These are phyloP conservation scores for Gambusia affinis DNA, from an alignment of 2,113 vertebrate species.

Conservation along the genomic window DNA sequence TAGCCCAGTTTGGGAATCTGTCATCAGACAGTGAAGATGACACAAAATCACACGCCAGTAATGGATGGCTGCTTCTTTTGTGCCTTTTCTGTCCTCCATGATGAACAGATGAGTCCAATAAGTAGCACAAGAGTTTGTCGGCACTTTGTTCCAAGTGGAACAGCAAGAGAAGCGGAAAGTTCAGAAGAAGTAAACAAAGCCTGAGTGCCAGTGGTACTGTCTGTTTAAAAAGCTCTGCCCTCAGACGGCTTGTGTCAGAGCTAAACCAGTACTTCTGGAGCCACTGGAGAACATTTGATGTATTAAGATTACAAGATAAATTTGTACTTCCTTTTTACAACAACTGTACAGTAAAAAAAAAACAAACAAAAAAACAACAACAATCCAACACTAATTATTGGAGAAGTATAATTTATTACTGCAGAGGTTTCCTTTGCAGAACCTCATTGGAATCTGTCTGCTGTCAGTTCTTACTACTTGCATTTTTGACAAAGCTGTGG, in stretches of 20 bases:
- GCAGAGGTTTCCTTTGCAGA: no score
- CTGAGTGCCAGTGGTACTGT: slow-evolving; percentile 40
- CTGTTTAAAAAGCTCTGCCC: slow-evolving; percentile 57
- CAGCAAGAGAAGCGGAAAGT: slow-evolving; percentile 42
- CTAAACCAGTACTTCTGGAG: slow-evolving; percentile 26
- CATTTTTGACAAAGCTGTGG: no score
- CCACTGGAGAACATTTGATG: slow-evolving; percentile 8
- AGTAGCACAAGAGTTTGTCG: slow-evolving; percentile 17
- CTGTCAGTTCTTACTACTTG: no score
- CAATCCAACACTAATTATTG: no score
- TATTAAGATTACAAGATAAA: slow-evolving; percentile 11
- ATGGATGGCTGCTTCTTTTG: slow-evolving; percentile 54
- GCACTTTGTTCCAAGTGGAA: slow-evolving; percentile 38
- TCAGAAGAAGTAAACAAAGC: slow-evolving; percentile 52
- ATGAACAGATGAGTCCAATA: slow-evolving; percentile 31
- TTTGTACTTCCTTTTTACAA: not conserved
- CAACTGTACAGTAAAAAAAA: not conserved
- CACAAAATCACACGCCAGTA: slow-evolving; percentile 22
- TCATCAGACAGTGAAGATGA: slow-evolving; percentile 40
- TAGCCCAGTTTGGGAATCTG: slow-evolving; percentile 29
- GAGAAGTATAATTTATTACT: no score
- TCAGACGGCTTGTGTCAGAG: slow-evolving; percentile 25
- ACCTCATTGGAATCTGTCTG: no score
- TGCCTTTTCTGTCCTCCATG: slow-evolving; percentile 22
- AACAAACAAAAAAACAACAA: not conserved